These are phyloP conservation scores for Cataglyphis altisquamis DNA, from an alignment of 2,888 invertebrate species.

Conservation along the genomic window DNA sequence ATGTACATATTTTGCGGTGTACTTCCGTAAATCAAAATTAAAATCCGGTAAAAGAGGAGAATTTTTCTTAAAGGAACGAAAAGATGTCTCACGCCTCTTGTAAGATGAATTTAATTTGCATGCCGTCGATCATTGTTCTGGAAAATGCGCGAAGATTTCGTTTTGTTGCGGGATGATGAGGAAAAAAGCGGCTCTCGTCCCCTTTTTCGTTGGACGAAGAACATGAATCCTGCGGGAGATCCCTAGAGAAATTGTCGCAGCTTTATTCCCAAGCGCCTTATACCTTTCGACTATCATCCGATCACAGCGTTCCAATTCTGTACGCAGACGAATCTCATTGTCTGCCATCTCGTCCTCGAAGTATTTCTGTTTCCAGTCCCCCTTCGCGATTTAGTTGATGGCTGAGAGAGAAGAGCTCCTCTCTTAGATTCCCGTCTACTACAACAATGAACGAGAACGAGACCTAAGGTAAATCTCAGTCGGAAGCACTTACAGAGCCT, in stretches of 20 bases:
- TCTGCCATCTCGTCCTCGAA: slow-evolving; percentile 52
- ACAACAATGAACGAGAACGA: slow-evolving; percentile 3
- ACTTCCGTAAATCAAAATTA: slow-evolving; percentile 43
- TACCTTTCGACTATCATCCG: slow-evolving; percentile 74
- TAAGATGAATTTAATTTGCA: slow-evolving; percentile 69
- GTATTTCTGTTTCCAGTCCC: slow-evolving; percentile 9
- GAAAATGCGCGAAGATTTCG: slow-evolving; percentile 62
- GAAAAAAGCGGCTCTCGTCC: slow-evolving; percentile 59
- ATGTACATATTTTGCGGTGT: background rate
- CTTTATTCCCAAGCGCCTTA: slow-evolving; percentile 73
- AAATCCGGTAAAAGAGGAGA: slow-evolving; percentile 1
- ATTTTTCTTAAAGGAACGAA: background rate
- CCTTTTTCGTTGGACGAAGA: slow-evolving; percentile 58
- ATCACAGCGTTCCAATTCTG: slow-evolving; percentile 74
- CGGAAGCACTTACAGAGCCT: slow-evolving; percentile 10
- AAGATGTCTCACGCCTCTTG: slow-evolving; percentile 5
- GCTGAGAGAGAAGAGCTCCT: slow-evolving; percentile 25
- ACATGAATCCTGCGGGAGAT: slow-evolving; percentile 65
- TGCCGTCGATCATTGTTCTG: slow-evolving; percentile 65
- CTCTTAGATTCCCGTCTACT: slow-evolving; percentile 1
- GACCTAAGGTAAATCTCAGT: slow-evolving; percentile 41
- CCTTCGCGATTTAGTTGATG: slow-evolving; percentile 32
- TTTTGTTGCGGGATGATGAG: slow-evolving; percentile 61
- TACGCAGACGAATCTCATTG: slow-evolving; percentile 76
- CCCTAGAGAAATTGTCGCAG: slow-evolving; percentile 75